Base-by-base conservation (phyloP, 2,113 vertebrate species). In the Camarhynchus parvulus region DNA sequence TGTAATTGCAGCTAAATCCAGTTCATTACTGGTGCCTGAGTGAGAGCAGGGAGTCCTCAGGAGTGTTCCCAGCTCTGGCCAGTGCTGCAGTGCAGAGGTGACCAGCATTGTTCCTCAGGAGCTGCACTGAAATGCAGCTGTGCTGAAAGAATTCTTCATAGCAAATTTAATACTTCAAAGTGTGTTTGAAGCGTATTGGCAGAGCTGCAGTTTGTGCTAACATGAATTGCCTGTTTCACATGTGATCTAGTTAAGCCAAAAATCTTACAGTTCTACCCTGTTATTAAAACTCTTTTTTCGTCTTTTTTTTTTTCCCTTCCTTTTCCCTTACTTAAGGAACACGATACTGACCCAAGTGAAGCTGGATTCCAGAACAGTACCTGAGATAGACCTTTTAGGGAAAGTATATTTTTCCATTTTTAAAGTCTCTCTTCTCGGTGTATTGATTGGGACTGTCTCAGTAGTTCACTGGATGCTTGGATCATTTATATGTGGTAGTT, bases 301-400 rank as follows among this genome's bases (percentile, higher is more conserved):
- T 25, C 39, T 22, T 2, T 23, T 46, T 49, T 72, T 17, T 39
- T 56, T 18, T 37, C 19, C 9, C 25, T 42, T 73, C 4, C 44
- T 92, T 72, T 93, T 91, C 18, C 35, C 11, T 30, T 91, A 22
- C 61, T 58, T 73, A 72, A 99, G 99, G 99, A 99, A 47, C 99
- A 98, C 0, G 98, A 99, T 31, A 76, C 98, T 9, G 99, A 99
- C 91, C 97, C 98, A 42, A 97, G 97, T 19, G 99, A 99, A 88
- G 89, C 96, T 58, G 97, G 44, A 66, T 98, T 98, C 93, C 97
- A 97, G 91, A 96, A 49, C 18, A 79, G 85, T 81, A 97, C 86
- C 92, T 97, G 97, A 97, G 33, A 83, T 2, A 63, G 64, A 68
- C 41, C 61, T 66, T 76, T 35, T 52, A 64, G 46, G 61, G 23